Base-by-base conservation (phyloP, 30 jellyfish, hydroid and myxozoan genomes). In the Pseudorhiza aurosa region DNA sequence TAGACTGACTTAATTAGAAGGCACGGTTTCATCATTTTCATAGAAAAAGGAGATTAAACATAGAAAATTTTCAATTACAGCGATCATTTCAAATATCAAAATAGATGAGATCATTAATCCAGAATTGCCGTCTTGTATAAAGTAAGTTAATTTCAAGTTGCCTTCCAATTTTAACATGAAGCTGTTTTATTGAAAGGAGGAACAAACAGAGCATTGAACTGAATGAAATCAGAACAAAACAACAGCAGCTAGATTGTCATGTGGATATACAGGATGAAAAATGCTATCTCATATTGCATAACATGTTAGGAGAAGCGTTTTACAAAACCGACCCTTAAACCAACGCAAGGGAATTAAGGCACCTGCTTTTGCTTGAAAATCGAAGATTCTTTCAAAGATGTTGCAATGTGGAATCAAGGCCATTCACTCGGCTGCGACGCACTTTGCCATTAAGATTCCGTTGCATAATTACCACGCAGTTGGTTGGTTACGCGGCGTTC, bases 71-170 rank as follows among this genome's bases (percentile, higher is more conserved):
- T 70, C 59, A 73, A 68, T 80, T 58, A 39, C 75, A 56, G 24
- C 33, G 77, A 80, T 80, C 47, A 80, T 64, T 80, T 35, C 58
- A 65, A 80, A 56, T 80, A 80, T 80, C 84, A 80, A 80, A 80
- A 65, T 65, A 55, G 81, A 65, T 45, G 77, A 65, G 77, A 35
- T 80, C 84, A 80, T 80, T 64, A 63, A 80, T 80, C 85, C 91
- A 80, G 77, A 80, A 70, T 80, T 80, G 91, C 77, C 60, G 84
- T 67, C 91, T 39, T 65, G 71, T 80, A 80, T 80, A 80, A 80
- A 46, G 84, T 22, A 80, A 80, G 76, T 80, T 80, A 80, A 80
- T 80, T 80, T 80, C 85, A 80, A 35, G 91, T 80, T 80, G 91
- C 77, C 83, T 65, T 32, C 74, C 77, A 50, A 65, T 80, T 80